Evolutionary conservation across 2,888 invertebrate species (phyloP), one percentile per base, ranked within the genome.

Genomic region (Meandrusa payeni): DNA sequence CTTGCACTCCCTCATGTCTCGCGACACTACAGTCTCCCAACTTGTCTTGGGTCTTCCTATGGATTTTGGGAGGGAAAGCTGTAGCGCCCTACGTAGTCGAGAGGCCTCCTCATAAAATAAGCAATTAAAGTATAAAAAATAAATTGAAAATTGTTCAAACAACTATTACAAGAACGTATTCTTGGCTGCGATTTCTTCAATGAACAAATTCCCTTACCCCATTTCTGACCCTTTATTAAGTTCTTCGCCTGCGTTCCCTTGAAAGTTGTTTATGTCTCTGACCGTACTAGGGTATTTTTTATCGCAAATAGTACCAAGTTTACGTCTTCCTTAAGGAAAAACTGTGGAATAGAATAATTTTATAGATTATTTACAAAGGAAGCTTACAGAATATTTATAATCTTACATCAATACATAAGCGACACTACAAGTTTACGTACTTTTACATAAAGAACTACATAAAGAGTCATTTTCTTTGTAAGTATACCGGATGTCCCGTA

Each of bases 181-280:
- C 36, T 42, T 26, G 19, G 5, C 19, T 37, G 37, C 7, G 37
- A 17, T 31, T 11, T 7, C 17, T 43, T 19, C 31, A 32, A 37
- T 19, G 28, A 24, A 37, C 31, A 24, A 29, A 36, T 37, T 37
- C 31, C 20, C 32, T 26, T 61, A 54, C 59, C 59, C 54, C 57
- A 57, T 57, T 60, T 49, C 48, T 46, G 52, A 32, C 49, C 52
- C 50, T 55, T 54, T 54, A 59, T 50, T 53, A 43, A 43, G 43
- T 43, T 26, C 15, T 20, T 19, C 10, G 11, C 42, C 34, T 36
- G 39, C 28, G 29, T 32, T 43, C 29, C 11, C 38, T 43, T 38
- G 41, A 28, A 46, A 49, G 40, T 31, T 47, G 45, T 47, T 47
- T 49, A 44, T 47, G 31, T 22, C 40, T 42, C 47, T 48, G 39